Evolutionary conservation across 2,113 vertebrate species (phyloP).

Genomic region (Nesospiza acunhae): DNA sequence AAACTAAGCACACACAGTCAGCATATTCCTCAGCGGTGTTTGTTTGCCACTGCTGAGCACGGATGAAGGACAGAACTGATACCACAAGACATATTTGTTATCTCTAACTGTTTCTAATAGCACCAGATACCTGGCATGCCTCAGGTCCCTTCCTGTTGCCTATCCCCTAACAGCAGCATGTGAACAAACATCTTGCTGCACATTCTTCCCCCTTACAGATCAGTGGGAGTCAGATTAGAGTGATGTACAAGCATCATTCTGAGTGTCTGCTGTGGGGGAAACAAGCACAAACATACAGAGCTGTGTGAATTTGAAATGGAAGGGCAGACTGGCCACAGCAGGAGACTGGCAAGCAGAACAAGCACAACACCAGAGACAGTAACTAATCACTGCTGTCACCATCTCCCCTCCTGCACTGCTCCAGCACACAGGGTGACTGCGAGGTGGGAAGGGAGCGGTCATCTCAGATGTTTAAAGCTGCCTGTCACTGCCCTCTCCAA

Average conservation of each 20-base stretch:
- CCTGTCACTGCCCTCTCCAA: neutral
- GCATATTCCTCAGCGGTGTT: neutral
- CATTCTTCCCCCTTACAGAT: neutral
- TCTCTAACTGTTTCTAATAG: neutral
- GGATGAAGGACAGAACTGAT: neutral
- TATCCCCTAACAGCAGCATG: neutral
- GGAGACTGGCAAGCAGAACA: neutral
- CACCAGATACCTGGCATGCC: neutral
- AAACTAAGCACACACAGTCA: neutral
- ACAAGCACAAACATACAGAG: neutral
- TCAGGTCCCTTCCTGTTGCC: neutral
- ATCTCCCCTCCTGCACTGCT: neutral
- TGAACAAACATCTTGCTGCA: neutral
- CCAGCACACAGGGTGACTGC: neutral
- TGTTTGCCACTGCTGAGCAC: neutral
- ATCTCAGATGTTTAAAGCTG: neutral
- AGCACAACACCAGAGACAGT: neutral
- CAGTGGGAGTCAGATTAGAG: neutral
- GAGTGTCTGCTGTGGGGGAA: neutral
- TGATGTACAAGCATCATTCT: neutral
- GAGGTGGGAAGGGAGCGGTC: accelerated
- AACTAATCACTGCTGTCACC: neutral
- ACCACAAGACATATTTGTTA: neutral
- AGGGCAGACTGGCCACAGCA: neutral
- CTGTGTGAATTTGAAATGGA: neutral